Base-by-base conservation (phyloP, 2,797 vertebrate species). In the Tokudaia muenninki region DNA sequence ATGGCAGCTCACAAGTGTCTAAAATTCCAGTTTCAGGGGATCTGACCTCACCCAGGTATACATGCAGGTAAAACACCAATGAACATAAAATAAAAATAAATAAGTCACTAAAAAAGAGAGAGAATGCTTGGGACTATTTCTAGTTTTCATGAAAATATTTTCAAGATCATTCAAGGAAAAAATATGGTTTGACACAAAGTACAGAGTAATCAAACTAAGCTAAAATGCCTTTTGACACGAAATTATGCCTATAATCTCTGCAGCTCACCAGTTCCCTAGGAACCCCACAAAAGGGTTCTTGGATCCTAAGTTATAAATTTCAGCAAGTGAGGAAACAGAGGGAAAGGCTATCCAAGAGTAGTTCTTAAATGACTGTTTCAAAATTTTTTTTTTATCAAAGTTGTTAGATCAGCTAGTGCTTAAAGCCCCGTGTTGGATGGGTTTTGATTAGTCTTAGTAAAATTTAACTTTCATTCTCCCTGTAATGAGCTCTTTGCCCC, bases 81-180 rank as follows among this genome's bases (percentile, higher is more conserved):
- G 14, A n/a, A 70, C 67, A 70, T 70, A 70, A 70, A 72, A 67
- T 67, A 34, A 34, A 70, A n/a, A 70, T 34, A 67, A 70, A 70
- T 16, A 37, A 72, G n/a, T 72, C 16, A 72, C 67, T 70, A 67
- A 19, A 2, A n/a, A 2, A 70, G 5, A 67, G 31, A 34, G 16
- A 17, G 67, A n/a, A 17, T 81, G 78, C 67, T 57, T 79, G 50
- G n/a, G 52, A 74, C 31, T 74, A 89, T 50, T 88, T 94, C 84
- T 87, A 93, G 47, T 90, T 95, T 87, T 94, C 63, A 50, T 44
- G 65, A 65, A 96, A 87, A 82, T 63, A 94, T 29, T 91, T 37
- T 93, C 21, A 95, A 96, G 29, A 44, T 87, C 70, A 84, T 22
- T 55, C 50, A 12, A 0, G 16, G 24, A 75, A 67, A 47, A 75